A percentile compares a stretch with the other conserved stretches of the same genome.
phyloP scores from a whole-genome alignment of 2,888 invertebrate genomes.

The Allacma fusca region DNA sequence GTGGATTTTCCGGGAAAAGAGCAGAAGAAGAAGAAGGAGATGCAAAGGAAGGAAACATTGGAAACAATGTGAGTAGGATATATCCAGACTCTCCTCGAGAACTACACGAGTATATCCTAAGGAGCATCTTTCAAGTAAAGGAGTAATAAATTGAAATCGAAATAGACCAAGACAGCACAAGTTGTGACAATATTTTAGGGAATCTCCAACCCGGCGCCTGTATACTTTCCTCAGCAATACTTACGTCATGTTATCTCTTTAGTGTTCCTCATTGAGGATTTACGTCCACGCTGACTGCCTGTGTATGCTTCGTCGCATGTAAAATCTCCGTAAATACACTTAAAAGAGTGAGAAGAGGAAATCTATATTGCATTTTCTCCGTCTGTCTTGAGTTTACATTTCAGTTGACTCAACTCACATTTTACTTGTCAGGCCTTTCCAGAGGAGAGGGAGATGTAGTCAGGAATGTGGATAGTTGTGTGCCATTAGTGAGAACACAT shows the following conservation, averaged over 20 bases:
- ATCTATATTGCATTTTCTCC: constrained; percentile 5
- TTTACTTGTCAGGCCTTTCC: constrained; percentile 21
- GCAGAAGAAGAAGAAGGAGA: too few species aligned
- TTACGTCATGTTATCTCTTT: constrained; percentile 32
- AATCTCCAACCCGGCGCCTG: constrained; percentile 23
- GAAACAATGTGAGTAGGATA: too few species aligned
- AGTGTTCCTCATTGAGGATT: constrained; percentile 11
- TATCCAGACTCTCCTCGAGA: too few species aligned
- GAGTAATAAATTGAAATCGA: constrained; percentile 44
- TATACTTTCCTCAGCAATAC: constrained; percentile 22
- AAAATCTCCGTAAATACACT: background rate
- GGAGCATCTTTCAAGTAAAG: constrained; percentile 11
- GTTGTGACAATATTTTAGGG: constrained; percentile 43
- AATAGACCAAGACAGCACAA: constrained; percentile 45
- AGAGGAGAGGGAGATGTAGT: constrained; percentile 1
- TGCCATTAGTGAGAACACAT: background rate
- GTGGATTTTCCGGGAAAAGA: too few species aligned
- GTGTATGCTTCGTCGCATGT: background rate
- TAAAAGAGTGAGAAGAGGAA: background rate
- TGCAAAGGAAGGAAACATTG: too few species aligned
- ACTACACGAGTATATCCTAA: too few species aligned
- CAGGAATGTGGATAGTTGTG: background rate
- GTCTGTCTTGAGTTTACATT: background rate
- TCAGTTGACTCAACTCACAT: constrained; percentile 33
- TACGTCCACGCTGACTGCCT: background rate